Conservation (phyloP, 2,797 vertebrate species). For the Leptodactylus fallax region DNA sequence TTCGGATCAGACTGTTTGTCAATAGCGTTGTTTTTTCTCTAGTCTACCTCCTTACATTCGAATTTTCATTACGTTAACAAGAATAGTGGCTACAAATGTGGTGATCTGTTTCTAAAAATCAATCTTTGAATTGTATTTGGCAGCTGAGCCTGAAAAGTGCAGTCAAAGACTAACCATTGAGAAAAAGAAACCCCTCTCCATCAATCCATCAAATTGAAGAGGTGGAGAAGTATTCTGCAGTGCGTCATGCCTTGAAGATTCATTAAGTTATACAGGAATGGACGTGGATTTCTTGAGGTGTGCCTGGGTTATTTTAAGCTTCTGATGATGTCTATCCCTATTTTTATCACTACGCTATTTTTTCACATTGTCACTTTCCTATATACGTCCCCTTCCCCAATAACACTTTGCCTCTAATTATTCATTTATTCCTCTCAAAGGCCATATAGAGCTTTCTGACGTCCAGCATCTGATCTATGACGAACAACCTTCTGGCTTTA, state of each 20-base stretch:
- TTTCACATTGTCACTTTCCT: not conserved
- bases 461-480: constrained; percentile 81
- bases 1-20: not conserved
- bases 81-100: constrained; percentile 1
- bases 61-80: constrained; percentile 9
- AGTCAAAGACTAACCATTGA: constrained; percentile 46
- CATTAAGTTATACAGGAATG: constrained; percentile 47
- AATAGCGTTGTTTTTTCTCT: not conserved
- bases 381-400: constrained; percentile 23
- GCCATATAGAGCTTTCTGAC: constrained; percentile 78
- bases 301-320: constrained; percentile 53
- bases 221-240: constrained; percentile 44
- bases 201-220: constrained; percentile 50
- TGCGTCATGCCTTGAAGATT: constrained; percentile 52
- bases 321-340: constrained; percentile 37
- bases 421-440: constrained; percentile 44
- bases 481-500: constrained; percentile 76
- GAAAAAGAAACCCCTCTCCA: constrained; percentile 18
- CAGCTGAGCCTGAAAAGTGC: constrained; percentile 50
- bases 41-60: not conserved
- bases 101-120: constrained; percentile 25
- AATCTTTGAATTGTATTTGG: constrained; percentile 42
- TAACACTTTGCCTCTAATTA: constrained; percentile 1
- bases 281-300: constrained; percentile 24
- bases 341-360: constrained; percentile 33